A percentile compares a stretch with the other conserved stretches of the same genome.
Conservation (phyloP, 2,888 invertebrate species). For the Julus scandinavius region DNA sequence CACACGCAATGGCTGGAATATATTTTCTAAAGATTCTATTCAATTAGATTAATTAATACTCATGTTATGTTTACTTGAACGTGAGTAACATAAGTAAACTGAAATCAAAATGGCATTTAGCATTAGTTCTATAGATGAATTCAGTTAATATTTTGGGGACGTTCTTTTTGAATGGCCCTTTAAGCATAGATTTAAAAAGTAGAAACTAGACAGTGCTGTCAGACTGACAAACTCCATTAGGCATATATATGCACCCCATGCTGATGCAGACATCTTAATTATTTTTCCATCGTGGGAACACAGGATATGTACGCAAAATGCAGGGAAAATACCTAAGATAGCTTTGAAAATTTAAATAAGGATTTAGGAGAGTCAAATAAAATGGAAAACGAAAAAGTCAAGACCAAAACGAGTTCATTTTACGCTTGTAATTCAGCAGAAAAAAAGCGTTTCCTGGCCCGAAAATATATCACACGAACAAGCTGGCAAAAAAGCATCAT, state of each 20-base stretch:
- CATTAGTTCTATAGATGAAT: too few relatives aligned
- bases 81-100: too few relatives aligned
- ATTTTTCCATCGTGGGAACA: neutral
- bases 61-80: too few relatives aligned
- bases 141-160: too few relatives aligned
- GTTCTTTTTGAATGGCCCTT: too few relatives aligned
- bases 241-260: too few relatives aligned
- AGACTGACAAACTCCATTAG: neutral
- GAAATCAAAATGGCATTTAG: too few relatives aligned
- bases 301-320: neutral
- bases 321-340: neutral
- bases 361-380: neutral
- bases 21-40: too few relatives aligned
- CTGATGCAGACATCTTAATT: too few relatives aligned
- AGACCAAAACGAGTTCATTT: neutral
- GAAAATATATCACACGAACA: neutral
- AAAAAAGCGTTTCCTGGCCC: neutral
- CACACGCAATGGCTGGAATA: too few relatives aligned
- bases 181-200: too few relatives aligned
- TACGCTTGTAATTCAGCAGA: neutral
- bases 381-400: neutral
- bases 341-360: constrained; percentile 2
- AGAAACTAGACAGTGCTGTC: neutral
- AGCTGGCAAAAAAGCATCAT: neutral
- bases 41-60: too few relatives aligned